Evolutionary conservation across 2,797 vertebrate genomes (phyloP).

Genomic region (Eidolon dupreanum): DNA sequence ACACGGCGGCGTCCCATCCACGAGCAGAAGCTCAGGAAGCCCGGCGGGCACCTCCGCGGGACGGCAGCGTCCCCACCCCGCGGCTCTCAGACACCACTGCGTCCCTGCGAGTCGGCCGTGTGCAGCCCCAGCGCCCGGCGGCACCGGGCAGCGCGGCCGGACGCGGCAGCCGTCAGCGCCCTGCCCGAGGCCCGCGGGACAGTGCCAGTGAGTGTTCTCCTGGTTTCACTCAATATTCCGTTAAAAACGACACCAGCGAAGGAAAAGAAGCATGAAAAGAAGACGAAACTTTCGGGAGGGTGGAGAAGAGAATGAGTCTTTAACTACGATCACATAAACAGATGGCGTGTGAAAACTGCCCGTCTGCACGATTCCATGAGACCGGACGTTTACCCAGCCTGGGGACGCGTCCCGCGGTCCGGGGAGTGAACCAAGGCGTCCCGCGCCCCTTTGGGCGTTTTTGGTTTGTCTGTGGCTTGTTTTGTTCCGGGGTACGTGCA

Average conservation of each 20-base stretch:
- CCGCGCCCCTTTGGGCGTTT: not conserved
- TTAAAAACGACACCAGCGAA: not conserved
- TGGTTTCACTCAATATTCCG: not conserved
- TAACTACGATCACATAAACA: not conserved
- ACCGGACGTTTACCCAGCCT: accelerated
- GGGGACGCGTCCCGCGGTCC: not conserved
- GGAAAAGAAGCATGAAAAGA: not conserved
- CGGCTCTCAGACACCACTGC: no score
- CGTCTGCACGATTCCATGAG: accelerated
- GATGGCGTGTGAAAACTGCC: not conserved
- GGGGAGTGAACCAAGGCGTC: not conserved
- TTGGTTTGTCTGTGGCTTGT: not conserved
- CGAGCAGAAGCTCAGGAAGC: no score
- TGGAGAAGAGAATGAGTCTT: not conserved
- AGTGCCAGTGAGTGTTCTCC: no score
- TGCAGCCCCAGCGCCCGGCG: no score
- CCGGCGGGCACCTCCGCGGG: no score
- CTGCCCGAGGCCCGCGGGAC: no score
- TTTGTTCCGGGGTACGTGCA: not conserved
- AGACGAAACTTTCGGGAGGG: not conserved
- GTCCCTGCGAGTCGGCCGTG: no score
- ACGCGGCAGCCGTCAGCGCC: no score
- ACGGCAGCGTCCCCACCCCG: no score
- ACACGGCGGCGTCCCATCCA: accelerated
- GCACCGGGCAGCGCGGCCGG: no score